These are phyloP conservation scores for Indicator maculatus DNA, from an alignment of 2,113 vertebrate species.

Conservation along the genomic window DNA sequence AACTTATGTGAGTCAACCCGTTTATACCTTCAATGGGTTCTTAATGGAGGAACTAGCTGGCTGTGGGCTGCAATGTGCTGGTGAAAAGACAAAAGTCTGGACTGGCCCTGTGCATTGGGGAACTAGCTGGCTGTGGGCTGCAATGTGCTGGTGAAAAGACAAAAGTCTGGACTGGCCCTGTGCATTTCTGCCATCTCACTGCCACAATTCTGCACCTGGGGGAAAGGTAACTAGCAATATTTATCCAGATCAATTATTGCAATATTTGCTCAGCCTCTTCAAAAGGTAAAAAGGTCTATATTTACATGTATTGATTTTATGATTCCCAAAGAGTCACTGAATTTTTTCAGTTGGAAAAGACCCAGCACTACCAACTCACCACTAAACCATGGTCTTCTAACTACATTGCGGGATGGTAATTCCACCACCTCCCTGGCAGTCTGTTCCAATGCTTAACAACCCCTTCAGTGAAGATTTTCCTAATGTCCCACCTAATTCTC, in stretches of 20 bases:
- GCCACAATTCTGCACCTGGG: background rate
- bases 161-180: background rate
- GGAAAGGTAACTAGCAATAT: background rate
- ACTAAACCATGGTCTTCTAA: background rate
- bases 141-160: background rate
- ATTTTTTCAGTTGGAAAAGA: background rate
- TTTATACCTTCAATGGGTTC: background rate
- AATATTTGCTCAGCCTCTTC: background rate
- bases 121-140: background rate
- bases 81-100: background rate
- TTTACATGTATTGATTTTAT: accelerated
- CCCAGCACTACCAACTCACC: background rate
- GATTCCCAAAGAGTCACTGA: background rate
- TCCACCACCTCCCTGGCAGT: background rate
- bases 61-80: background rate
- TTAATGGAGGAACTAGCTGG: background rate
- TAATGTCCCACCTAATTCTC: background rate
- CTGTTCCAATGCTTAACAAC: background rate
- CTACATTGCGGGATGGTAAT: background rate
- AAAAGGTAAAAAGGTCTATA: background rate
- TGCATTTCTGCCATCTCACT: background rate
- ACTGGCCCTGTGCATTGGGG: no score
- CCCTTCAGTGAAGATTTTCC: background rate
- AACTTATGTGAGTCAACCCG: background rate
- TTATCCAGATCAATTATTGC: background rate